Evolutionary conservation across 2,797 vertebrate genomes (phyloP).

Genomic region (Acropternis orthonyx): DNA sequence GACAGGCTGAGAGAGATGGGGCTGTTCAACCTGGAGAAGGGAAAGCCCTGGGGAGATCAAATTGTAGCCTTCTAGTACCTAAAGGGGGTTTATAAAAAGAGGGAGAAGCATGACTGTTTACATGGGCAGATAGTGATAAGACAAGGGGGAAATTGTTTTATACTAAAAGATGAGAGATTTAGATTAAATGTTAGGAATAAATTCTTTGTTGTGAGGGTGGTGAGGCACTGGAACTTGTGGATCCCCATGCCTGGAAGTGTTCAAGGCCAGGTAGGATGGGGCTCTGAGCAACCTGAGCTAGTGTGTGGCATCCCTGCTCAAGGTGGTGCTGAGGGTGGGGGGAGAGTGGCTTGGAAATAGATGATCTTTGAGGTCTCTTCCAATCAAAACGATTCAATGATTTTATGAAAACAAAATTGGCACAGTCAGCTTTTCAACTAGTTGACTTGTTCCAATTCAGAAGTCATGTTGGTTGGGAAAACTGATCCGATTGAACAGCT

Average conservation of each 20-base stretch:
- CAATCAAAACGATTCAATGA: background rate
- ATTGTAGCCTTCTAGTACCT: background rate
- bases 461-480: background rate
- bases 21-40: background rate
- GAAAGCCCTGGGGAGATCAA: background rate
- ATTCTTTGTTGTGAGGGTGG: background rate
- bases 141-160: background rate
- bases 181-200: background rate
- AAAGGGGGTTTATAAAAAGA: background rate
- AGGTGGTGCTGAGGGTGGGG: background rate
- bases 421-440: background rate
- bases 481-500: background rate
- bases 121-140: background rate
- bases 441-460: background rate
- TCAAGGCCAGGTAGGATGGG: background rate
- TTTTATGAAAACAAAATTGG: background rate
- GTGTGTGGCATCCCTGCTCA: background rate
- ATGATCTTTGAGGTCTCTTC: background rate
- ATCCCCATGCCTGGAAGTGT: background rate
- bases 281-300: background rate
- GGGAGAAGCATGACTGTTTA: rapidly evolving
- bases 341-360: background rate
- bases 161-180: background rate
- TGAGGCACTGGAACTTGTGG: background rate
- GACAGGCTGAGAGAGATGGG: background rate